A percentile compares a stretch with the other conserved stretches of the same genome.
phyloP scores from a whole-genome alignment of 2,888 invertebrate genomes.

The Noctua janthina region DNA sequence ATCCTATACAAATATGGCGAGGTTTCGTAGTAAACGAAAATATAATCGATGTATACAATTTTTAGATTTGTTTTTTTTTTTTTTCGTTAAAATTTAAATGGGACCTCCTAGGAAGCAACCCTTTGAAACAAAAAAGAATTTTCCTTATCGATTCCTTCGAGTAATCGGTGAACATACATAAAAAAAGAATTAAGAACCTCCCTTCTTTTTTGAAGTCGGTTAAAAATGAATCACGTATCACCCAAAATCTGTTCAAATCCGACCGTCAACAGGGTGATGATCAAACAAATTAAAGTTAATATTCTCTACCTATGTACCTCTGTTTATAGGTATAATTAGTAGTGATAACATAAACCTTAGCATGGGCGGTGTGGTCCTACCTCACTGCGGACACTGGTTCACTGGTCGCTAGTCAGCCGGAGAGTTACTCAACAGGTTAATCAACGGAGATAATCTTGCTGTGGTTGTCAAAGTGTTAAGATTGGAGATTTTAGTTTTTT shows the following conservation, averaged over 20 bases:
- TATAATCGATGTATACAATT: no score
- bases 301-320: neutral
- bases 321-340: slow-evolving; percentile 19
- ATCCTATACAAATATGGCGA: no score
- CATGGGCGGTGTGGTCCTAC: slow-evolving; percentile 37
- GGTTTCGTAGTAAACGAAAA: no score
- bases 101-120: no score
- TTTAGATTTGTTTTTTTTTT: no score
- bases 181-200: no score
- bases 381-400: slow-evolving; percentile 21
- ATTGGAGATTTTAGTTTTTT: neutral
- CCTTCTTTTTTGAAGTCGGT: no score
- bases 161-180: no score
- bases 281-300: neutral
- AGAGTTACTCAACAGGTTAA: slow-evolving; percentile 56
- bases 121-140: no score
- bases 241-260: neutral
- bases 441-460: slow-evolving; percentile 49
- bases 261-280: neutral
- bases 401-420: slow-evolving; percentile 17
- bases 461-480: slow-evolving; percentile 40
- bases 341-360: slow-evolving; percentile 32
- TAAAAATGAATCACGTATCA: neutral
- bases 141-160: no score
- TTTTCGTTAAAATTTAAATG: no score